phyloP scores from a whole-genome alignment of 2,113 vertebrate genomes.

The Saccopteryx leptura region DNA sequence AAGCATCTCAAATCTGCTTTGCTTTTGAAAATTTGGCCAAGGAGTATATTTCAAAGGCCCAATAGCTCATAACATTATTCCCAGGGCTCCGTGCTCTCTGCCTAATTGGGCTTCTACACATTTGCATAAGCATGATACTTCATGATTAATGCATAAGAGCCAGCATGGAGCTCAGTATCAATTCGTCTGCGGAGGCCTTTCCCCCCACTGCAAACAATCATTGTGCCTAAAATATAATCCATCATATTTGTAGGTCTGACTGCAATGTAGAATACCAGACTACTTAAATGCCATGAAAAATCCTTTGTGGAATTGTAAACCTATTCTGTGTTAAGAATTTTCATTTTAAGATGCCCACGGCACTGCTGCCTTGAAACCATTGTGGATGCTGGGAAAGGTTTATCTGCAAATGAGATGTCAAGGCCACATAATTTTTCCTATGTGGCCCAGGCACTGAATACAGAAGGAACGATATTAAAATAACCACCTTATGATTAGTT shows the following conservation, averaged over 20 bases:
- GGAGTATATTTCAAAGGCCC: slow-evolving; percentile 86
- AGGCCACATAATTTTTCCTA: neutral
- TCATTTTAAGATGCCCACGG: neutral
- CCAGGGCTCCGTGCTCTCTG: slow-evolving; percentile 84
- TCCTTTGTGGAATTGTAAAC: slow-evolving; percentile 48
- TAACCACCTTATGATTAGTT: slow-evolving; percentile 72
- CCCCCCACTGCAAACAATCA: slow-evolving; percentile 77
- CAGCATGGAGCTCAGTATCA: slow-evolving; percentile 82
- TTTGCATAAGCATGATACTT: slow-evolving; percentile 88
- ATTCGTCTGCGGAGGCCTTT: slow-evolving; percentile 76
- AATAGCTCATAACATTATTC: slow-evolving; percentile 87
- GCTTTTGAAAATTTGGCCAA: slow-evolving; percentile 87
- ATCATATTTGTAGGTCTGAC: slow-evolving; percentile 69
- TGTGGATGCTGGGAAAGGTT: slow-evolving; percentile 47
- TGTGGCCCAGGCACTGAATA: slow-evolving; percentile 37
- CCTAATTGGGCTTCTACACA: slow-evolving; percentile 86
- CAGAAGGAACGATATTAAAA: slow-evolving; percentile 73
- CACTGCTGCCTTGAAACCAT: slow-evolving; percentile 49
- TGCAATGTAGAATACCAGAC: slow-evolving; percentile 64
- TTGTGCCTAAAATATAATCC: slow-evolving; percentile 58
- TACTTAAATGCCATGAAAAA: slow-evolving; percentile 62
- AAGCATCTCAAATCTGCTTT: slow-evolving; percentile 85
- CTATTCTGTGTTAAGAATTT: slow-evolving; percentile 72
- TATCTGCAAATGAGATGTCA: slow-evolving; percentile 68
- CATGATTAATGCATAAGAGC: slow-evolving; percentile 89